Percentiles rank a stretch among this genome's conserved stretches.
Evolutionary conservation across 1,140 invertebrate species (phyloP).

Genomic region (Drosophila pallidifrons): DNA sequence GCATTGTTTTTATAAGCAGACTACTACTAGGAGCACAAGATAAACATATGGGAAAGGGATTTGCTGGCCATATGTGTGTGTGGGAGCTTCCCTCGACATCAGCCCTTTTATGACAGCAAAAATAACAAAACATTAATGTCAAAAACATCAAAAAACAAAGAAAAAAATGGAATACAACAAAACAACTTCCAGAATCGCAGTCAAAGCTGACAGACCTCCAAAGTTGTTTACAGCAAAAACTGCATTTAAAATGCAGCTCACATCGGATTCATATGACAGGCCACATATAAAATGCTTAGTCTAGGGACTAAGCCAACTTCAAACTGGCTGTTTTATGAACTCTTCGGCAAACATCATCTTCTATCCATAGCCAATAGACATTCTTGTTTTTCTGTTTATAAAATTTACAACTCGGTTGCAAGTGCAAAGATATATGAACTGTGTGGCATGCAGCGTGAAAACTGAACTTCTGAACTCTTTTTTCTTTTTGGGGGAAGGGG

Average conservation of each 20-base stretch:
- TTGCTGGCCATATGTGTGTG: constrained; percentile 36
- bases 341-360: constrained; percentile 21
- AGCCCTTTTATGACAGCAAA: constrained; percentile 70
- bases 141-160: constrained; percentile 75
- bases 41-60: constrained; percentile 60
- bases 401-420: constrained; percentile 15
- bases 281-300: constrained; percentile 8
- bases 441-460: constrained; percentile 44
- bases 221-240: constrained; percentile 68
- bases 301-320: constrained; percentile 21
- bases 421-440: no score
- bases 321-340: constrained; percentile 49
- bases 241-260: constrained; percentile 73
- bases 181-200: constrained; percentile 22
- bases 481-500: constrained; percentile 18
- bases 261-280: constrained; percentile 39
- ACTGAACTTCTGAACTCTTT: constrained; percentile 51
- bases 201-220: constrained; percentile 55
- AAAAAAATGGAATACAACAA: constrained; percentile 15
- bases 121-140: constrained; percentile 82
- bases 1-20: constrained; percentile 58
- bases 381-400: constrained; percentile 8
- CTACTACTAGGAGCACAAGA: constrained; percentile 17
- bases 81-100: constrained; percentile 33
- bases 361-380: neutral